Evolutionary conservation across 2,797 vertebrate species (phyloP), one percentile per base, ranked within the genome.

Genomic region (Rhinella marina): DNA sequence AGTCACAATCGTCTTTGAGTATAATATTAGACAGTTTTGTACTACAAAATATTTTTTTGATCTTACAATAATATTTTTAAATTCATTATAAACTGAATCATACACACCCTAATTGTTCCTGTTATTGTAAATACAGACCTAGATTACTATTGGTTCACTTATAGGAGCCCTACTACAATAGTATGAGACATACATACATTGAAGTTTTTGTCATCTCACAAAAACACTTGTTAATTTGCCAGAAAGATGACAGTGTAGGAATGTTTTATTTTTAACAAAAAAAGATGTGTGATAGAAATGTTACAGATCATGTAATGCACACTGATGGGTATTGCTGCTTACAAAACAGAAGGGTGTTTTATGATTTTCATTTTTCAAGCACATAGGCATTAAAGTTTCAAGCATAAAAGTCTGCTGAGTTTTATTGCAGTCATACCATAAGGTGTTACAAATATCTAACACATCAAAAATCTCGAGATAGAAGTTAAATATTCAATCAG

Each of bases 371-470:
- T 89, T 89, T 86, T 86, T 86, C 79, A 70, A 70, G 72, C 57
- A 25, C 72, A 86, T 57, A 32, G 73, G 80, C 79, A 82, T 89
- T 86, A 89, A 75, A 78, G 88, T 82, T 86, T 82, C 80, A 82
- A 82, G 84, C 84, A 89, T 86, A 86, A 89, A 89, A 86, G 84
- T 54, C 73, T 82, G 83, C 57, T 62, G 72, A 76, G 70, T 86
- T 89, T 89, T 89, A 89, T 88, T 88, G 82, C 77, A 86, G 84
- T 32, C 78, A 86, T 89, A 79, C 72, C 80, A 78, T 86, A 86
- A 89, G 88, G 88, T 89, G 84, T 89, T 89, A 89, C 84, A 89
- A 89, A 86, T 86, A 89, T 86, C 79, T 66, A 82, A 59, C 88
- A 82, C 84, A 89, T 86, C 84, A 89, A 82, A 86, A 86, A 72